A percentile compares a stretch with the other conserved stretches of the same genome.
These are phyloP conservation scores for Andrena praecox DNA, from an alignment of 2,888 invertebrate species.

Conservation along the genomic window DNA sequence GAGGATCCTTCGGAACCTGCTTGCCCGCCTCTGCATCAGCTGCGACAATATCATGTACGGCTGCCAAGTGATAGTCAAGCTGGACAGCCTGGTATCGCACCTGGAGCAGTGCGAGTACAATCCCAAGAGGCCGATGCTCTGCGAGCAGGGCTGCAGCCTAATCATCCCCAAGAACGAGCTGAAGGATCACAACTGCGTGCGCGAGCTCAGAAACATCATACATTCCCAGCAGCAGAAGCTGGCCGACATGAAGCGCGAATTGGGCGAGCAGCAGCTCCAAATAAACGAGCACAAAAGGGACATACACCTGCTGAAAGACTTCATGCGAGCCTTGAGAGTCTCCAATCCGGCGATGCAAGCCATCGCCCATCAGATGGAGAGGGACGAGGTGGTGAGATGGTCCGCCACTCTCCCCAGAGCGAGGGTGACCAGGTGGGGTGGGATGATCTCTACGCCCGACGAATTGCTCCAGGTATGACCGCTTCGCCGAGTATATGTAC, in stretches of 20 bases:
- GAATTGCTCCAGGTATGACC: constrained; percentile 92
- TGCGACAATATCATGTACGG: constrained; percentile 97
- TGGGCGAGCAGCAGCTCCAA: constrained; percentile 94
- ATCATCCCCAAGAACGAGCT: constrained; percentile 98
- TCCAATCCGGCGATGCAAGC: constrained; percentile 97
- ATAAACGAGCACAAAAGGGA: constrained; percentile 96
- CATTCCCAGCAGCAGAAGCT: constrained; percentile 95
- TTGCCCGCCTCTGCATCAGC: constrained; percentile 94
- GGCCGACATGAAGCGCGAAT: constrained; percentile 93
- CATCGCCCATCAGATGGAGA: constrained; percentile 97
- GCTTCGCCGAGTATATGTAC: neutral
- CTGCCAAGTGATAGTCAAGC: constrained; percentile 93
- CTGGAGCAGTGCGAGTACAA: constrained; percentile 97
- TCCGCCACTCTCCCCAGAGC: constrained; percentile 93
- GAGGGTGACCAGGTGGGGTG: constrained; percentile 98
- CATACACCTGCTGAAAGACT: constrained; percentile 95
- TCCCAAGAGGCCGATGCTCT: constrained; percentile 96
- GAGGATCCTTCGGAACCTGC: constrained; percentile 95
- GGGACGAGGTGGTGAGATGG: constrained; percentile 96
- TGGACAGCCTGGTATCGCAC: constrained; percentile 94
- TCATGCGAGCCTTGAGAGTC: constrained; percentile 96
- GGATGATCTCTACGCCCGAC: constrained; percentile 99
- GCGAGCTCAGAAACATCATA: constrained; percentile 93
- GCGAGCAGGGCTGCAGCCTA: constrained; percentile 97
- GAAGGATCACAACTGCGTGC: constrained; percentile 97